Evolutionary conservation across 2,888 invertebrate species (phyloP).

Genomic region (Augochlorella aurata): DNA sequence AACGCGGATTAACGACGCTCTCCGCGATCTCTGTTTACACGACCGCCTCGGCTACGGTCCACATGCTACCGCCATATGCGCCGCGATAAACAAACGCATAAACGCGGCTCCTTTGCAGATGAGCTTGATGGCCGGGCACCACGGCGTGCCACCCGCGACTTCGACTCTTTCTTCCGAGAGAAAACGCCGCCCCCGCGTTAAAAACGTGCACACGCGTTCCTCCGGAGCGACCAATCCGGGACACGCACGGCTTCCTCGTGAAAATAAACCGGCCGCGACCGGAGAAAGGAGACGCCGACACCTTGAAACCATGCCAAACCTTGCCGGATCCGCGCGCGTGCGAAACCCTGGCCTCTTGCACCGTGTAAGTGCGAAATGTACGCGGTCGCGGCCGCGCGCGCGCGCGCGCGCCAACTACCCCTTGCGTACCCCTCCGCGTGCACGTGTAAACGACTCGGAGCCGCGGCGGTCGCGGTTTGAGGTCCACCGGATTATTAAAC

Average conservation of each 20-base stretch:
- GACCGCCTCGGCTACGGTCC: constrained; percentile 68
- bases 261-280: constrained; percentile 65
- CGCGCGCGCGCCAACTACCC: constrained; percentile 33
- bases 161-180: constrained; percentile 31
- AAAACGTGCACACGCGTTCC: constrained; percentile 48
- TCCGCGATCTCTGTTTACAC: constrained; percentile 67
- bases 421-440: constrained; percentile 45
- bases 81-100: constrained; percentile 78
- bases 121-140: constrained; percentile 48
- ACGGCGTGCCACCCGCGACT: constrained; percentile 28
- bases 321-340: constrained; percentile 1
- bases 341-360: background rate
- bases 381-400: constrained; percentile 32
- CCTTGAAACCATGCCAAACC: constrained; percentile 71
- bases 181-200: constrained; percentile 38
- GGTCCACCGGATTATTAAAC: constrained; percentile 81
- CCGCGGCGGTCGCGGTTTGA: constrained; percentile 79
- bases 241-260: constrained; percentile 53
- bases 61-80: constrained; percentile 81
- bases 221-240: background rate
- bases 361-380: constrained; percentile 7
- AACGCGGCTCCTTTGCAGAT: constrained; percentile 76
- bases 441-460: constrained; percentile 59
- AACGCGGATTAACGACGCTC: constrained; percentile 64
- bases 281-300: constrained; percentile 50